A percentile compares a stretch with the other conserved stretches of the same genome.
These are phyloP conservation scores for Gouania willdenowi DNA, from an alignment of 2,797 vertebrate genomes.

Conservation along the genomic window DNA sequence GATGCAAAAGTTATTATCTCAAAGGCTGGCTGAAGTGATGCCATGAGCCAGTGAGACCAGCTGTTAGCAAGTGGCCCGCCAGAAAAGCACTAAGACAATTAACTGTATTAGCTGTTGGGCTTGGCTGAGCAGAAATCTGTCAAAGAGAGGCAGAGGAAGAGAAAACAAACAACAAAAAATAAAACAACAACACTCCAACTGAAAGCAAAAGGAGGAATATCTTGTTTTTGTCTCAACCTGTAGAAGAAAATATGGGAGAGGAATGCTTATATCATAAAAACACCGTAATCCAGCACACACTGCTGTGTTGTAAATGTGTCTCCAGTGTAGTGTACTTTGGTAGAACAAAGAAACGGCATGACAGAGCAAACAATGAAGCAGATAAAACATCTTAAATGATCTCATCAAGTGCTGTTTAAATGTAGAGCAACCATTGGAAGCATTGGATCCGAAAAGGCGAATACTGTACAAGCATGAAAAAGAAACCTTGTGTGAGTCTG, in stretches of 20 bases:
- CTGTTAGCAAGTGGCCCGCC: slow-evolving; percentile 91
- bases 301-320: slow-evolving; percentile 5
- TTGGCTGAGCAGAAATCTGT: slow-evolving; percentile 66
- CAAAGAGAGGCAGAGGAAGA: slow-evolving; percentile 29
- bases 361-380: not conserved
- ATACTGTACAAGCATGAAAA: slow-evolving; percentile 49
- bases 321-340: slow-evolving; percentile 1
- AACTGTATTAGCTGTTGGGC: slow-evolving; percentile 92
- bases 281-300: slow-evolving; percentile 14
- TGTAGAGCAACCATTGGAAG: slow-evolving; percentile 22
- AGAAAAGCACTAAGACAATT: slow-evolving; percentile 88
- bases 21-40: slow-evolving; percentile 92
- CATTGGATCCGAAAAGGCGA: slow-evolving; percentile 29
- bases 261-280: slow-evolving; percentile 29
- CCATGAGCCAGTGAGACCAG: slow-evolving; percentile 94
- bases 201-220: slow-evolving; percentile 37
- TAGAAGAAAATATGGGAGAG: slow-evolving; percentile 20
- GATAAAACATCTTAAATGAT: slow-evolving; percentile 17
- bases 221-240: slow-evolving; percentile 15
- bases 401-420: slow-evolving; percentile 30
- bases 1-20: slow-evolving; percentile 99
- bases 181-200: slow-evolving; percentile 36
- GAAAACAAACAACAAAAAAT: slow-evolving; percentile 43
- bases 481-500: slow-evolving; percentile 46
- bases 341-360: not conserved